Conservation (phyloP, 1,140 invertebrate species). For the Lerema accius region DNA sequence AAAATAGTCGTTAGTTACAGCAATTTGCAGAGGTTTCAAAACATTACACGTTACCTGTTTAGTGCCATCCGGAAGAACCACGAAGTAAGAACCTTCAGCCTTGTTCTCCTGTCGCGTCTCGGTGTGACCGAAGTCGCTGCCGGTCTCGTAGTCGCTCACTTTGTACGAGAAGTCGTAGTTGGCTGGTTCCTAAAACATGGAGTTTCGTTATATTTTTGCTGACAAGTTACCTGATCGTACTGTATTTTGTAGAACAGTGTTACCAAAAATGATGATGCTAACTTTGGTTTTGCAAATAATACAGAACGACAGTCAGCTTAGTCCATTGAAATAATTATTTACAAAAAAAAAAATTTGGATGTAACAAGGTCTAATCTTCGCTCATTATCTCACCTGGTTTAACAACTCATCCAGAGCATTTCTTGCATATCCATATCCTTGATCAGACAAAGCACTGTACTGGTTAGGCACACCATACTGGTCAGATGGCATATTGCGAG, state of each 20-base stretch:
- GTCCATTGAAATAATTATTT: too few species aligned
- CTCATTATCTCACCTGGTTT: constrained; percentile 62
- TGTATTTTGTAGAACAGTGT: too few species aligned
- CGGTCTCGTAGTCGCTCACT: constrained; percentile 86
- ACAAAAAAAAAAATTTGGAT: too few species aligned
- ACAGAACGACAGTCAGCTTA: too few species aligned
- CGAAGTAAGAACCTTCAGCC: constrained; percentile 88
- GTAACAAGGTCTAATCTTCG: too few species aligned
- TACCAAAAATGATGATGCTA: too few species aligned
- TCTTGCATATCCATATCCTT: constrained; percentile 59
- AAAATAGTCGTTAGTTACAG: too few species aligned
- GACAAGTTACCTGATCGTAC: too few species aligned
- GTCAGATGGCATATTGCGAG: constrained; percentile 64
- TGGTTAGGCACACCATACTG: constrained; percentile 47
- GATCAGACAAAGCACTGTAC: constrained; percentile 37
- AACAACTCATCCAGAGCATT: constrained; percentile 61
- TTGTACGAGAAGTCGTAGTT: constrained; percentile 90
- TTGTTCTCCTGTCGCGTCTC: constrained; percentile 87
- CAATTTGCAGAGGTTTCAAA: not conserved
- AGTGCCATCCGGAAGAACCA: constrained; percentile 90
- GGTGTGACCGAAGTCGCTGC: constrained; percentile 89
- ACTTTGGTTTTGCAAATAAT: too few species aligned
- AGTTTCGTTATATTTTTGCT: not conserved
- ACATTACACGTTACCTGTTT: constrained; percentile 82
- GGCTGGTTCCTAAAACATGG: constrained; percentile 83